phyloP scores from a whole-genome alignment of 2,888 invertebrate genomes.

The Drosophila affinis region DNA sequence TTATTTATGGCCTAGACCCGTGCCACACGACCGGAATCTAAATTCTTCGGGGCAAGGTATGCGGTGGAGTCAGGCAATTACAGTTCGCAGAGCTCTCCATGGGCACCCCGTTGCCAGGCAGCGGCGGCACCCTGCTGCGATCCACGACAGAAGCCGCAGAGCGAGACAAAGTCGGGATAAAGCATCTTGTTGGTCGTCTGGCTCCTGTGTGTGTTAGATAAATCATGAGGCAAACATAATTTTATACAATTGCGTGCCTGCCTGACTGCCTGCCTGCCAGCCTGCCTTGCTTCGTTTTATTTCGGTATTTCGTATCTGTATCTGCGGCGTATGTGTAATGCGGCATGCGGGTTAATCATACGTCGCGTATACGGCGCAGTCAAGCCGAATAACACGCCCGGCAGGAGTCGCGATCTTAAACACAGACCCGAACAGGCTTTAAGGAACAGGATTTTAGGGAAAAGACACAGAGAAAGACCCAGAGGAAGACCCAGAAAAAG shows the following conservation, averaged over 20 bases:
- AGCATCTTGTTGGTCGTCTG: constrained; percentile 42
- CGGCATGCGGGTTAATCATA: constrained; percentile 66
- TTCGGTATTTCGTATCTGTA: constrained; percentile 6
- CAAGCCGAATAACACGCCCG: constrained; percentile 53
- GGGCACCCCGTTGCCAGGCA: constrained; percentile 17
- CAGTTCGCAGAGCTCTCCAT: constrained; percentile 27
- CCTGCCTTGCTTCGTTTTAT: constrained; percentile 2
- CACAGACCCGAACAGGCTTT: not conserved
- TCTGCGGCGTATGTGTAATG: constrained; percentile 58
- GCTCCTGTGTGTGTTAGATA: constrained; percentile 53
- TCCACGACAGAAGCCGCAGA: constrained; percentile 11
- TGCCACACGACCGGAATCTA: constrained; percentile 27
- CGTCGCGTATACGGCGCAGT: constrained; percentile 43
- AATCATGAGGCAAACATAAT: constrained; percentile 71
- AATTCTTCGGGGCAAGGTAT: constrained; percentile 9
- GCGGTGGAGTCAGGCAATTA: constrained; percentile 47
- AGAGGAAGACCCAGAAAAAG: not conserved
- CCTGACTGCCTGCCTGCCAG: constrained; percentile 15
- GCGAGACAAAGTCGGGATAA: constrained; percentile 55
- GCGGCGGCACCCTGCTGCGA: constrained; percentile 41
- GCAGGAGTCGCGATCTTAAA: constrained; percentile 12
- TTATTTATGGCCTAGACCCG: constrained; percentile 50
- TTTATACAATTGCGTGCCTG: constrained; percentile 54
- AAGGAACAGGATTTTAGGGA: not conserved
- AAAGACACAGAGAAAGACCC: not conserved